Conservation (phyloP, 1,140 invertebrate genomes). For the Solenopsis invicta region DNA sequence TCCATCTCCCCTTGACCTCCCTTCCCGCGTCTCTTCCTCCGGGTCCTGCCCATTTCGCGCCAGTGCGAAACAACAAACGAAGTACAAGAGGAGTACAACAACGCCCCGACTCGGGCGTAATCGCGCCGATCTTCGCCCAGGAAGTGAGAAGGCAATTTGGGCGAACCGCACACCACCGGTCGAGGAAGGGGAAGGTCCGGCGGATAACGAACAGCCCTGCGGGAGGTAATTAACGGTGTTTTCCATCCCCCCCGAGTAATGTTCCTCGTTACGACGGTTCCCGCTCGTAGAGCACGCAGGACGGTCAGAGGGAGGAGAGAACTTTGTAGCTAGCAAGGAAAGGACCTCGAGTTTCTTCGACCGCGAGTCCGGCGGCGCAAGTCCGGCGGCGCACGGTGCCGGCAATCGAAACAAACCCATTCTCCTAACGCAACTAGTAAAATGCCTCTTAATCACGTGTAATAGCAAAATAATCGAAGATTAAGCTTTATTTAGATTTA, state of each 20-base stretch:
- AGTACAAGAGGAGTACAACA: conserved; percentile 63
- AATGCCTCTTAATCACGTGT: not conserved
- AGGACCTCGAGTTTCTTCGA: conserved; percentile 52
- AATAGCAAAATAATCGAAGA: not conserved
- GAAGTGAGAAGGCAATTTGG: conserved; percentile 85
- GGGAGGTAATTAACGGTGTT: conserved; percentile 86
- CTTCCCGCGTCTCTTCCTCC: not conserved
- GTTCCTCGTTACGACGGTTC: conserved; percentile 84
- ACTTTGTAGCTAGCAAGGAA: conserved; percentile 36
- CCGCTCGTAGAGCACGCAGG: conserved; percentile 69
- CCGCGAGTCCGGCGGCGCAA: not conserved
- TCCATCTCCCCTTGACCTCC: not conserved
- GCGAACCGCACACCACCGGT: conserved; percentile 78
- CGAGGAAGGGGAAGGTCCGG: conserved; percentile 72
- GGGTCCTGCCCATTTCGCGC: conserved; percentile 39
- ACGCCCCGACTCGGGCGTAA: conserved; percentile 72
- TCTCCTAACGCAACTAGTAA: not conserved
- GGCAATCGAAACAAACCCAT: not conserved
- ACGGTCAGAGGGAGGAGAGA: conserved; percentile 30
- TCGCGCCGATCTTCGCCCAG: conserved; percentile 82
- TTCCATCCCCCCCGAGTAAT: conserved; percentile 83
- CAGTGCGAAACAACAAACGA: conserved; percentile 80
- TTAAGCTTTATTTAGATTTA: not conserved
- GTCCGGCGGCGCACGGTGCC: too few relatives aligned
- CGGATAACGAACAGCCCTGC: conserved; percentile 83